Base-by-base conservation (phyloP, 1,140 invertebrate species). In the Ectropis grisescens region DNA sequence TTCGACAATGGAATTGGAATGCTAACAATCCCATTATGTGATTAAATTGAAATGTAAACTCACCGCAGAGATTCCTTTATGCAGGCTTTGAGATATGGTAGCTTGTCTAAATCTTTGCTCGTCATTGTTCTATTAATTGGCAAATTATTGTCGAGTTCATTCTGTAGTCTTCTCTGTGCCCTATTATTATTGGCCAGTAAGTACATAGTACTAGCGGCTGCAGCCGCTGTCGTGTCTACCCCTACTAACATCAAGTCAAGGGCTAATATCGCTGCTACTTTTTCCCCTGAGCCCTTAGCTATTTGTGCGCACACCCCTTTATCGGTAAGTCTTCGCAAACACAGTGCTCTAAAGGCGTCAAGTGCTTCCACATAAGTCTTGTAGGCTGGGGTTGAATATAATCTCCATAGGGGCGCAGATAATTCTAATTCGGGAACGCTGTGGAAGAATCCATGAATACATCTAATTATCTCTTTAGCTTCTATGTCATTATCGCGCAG, bases 1-100 rank as follows among this genome's bases (percentile, higher is more conserved):
- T n/a, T n/a, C n/a, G n/a, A n/a, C n/a, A n/a, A n/a, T n/a, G n/a
- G n/a, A n/a, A n/a, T n/a, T n/a, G n/a, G n/a, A n/a, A n/a, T n/a
- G n/a, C n/a, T n/a, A n/a, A n/a, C n/a, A n/a, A n/a, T n/a, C n/a
- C n/a, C n/a, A n/a, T n/a, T n/a, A n/a, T n/a, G n/a, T n/a, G n/a
- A n/a, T n/a, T n/a, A n/a, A n/a, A n/a, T n/a, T n/a, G n/a, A n/a
- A n/a, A n/a, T n/a, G n/a, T n/a, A n/a, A n/a, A 8, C 16, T 19
- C 75, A 94, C 93, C 93, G 88, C 46, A 96, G 85, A 2, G 92
- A 90, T 85, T 97, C 95, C 68, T 95, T 96, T 6, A 97, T 88
- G 61, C 92, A 95, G 2, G 94, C 93, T 69, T 91, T 91, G 14
- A 96, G 80, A 60, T 94, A 96, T 8, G 86, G 86, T 55, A 95